These are phyloP conservation scores for Myanophis thanlyinensis DNA, from an alignment of 2,113 vertebrate species.

Conservation along the genomic window DNA sequence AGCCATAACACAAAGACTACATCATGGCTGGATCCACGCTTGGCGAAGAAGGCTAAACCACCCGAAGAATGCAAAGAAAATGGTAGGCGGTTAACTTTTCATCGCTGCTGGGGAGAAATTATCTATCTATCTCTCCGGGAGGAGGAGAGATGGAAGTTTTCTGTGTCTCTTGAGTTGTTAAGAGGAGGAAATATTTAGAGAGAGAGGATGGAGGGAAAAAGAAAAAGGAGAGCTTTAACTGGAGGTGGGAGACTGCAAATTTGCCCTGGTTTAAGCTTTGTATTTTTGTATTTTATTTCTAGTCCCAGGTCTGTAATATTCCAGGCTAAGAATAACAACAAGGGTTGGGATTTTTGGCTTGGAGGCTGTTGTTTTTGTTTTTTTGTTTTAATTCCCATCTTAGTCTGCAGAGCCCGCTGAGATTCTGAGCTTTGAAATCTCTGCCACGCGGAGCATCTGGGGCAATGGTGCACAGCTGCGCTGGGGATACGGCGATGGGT, in stretches of 20 bases:
- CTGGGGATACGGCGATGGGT: slow-evolving; percentile 67
- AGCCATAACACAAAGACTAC: slow-evolving; percentile 99
- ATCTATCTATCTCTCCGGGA: neutral
- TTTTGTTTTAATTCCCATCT: slow-evolving; percentile 61
- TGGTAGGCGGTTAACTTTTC: slow-evolving; percentile 85
- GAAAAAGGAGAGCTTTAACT: slow-evolving; percentile 57
- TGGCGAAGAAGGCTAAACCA: slow-evolving; percentile 98
- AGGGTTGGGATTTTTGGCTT: slow-evolving; percentile 6
- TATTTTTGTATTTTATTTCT: slow-evolving; percentile 58
- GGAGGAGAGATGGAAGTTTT: slow-evolving; percentile 4
- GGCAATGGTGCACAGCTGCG: slow-evolving; percentile 61
- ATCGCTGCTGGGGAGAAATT: slow-evolving; percentile 40
- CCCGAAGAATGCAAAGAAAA: slow-evolving; percentile 99
- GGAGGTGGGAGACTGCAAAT: slow-evolving; percentile 62
- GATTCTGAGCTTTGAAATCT: slow-evolving; percentile 64
- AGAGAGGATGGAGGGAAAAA: slow-evolving; percentile 37
- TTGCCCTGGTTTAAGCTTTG: slow-evolving; percentile 67
- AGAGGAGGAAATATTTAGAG: slow-evolving; percentile 55
- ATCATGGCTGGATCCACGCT: slow-evolving; percentile 99
- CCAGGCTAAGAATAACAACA: slow-evolving; percentile 61
- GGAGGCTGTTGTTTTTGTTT: no score
- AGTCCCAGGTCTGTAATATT: slow-evolving; percentile 57
- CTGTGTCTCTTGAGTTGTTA: slow-evolving; percentile 52
- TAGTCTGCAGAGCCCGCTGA: slow-evolving; percentile 64
- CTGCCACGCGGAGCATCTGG: slow-evolving; percentile 58